Conservation (phyloP, 2,113 vertebrate species). For the Gavialis gangeticus region DNA sequence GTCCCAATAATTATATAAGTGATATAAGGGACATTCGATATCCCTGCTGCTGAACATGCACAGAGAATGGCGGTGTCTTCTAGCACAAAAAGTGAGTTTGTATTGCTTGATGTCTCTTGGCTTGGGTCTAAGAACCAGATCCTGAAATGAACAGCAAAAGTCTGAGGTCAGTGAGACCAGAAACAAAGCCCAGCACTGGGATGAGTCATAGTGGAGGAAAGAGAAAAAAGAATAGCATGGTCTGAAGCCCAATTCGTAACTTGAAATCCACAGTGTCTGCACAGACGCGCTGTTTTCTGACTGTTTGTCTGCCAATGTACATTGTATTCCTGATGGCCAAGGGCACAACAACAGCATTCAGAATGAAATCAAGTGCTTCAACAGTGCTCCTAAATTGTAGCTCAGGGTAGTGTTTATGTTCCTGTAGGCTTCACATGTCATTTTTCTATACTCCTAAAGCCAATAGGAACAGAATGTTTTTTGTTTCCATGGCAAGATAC, state of each 20-base stretch:
- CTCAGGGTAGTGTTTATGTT: not conserved
- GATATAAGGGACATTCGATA: not conserved
- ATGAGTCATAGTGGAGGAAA: not conserved
- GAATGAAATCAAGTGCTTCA: not conserved
- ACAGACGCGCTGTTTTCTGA: too few species aligned
- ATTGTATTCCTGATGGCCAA: too few species aligned
- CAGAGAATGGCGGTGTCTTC: not conserved
- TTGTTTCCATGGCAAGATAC: not conserved
- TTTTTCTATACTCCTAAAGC: not conserved
- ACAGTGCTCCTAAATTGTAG: not conserved
- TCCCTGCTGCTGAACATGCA: not conserved
- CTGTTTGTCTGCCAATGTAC: too few species aligned
- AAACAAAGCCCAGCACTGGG: not conserved
- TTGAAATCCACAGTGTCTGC: not conserved
- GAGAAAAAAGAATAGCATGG: not conserved
- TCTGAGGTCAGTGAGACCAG: not conserved
- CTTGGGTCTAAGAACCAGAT: not conserved
- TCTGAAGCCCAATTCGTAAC: not conserved
- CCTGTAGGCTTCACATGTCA: not conserved
- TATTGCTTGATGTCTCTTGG: too few species aligned
- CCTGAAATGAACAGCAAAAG: not conserved
- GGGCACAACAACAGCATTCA: too few species aligned
- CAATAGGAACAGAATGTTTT: not conserved
- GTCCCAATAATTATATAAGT: not conserved
- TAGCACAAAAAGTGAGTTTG: not conserved